Conservation (phyloP, 2,797 vertebrate species). For the Parauchenoglanis ngamensis region DNA sequence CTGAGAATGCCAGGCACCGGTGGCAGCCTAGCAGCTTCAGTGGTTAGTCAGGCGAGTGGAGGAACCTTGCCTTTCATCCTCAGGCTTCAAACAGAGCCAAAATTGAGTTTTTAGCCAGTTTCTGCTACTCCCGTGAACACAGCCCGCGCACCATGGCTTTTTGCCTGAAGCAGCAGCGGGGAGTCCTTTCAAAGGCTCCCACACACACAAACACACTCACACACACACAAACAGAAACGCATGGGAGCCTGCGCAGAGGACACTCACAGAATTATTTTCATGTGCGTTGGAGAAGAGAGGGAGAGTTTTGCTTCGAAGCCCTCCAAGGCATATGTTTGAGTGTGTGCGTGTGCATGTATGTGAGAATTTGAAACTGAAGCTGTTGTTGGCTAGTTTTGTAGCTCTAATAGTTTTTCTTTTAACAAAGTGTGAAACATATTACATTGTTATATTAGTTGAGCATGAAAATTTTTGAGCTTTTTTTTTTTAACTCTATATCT, state of each 20-base stretch:
- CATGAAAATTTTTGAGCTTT: neutral
- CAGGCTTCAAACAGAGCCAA: slow-evolving; percentile 58
- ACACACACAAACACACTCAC: slow-evolving; percentile 32
- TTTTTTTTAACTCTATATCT: neutral
- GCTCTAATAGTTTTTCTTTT: slow-evolving; percentile 38
- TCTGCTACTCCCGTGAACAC: slow-evolving; percentile 52
- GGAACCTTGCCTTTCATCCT: slow-evolving; percentile 52
- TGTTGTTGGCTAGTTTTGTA: slow-evolving; percentile 43
- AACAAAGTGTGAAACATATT: slow-evolving; percentile 35
- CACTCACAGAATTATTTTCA: slow-evolving; percentile 54
- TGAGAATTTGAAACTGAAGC: slow-evolving; percentile 51
- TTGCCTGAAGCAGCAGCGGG: slow-evolving; percentile 59
- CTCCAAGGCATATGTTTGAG: slow-evolving; percentile 45
- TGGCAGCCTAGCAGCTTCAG: slow-evolving; percentile 26
- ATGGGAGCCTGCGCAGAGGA: slow-evolving; percentile 63
- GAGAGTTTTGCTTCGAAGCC: slow-evolving; percentile 50
- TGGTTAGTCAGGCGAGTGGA: slow-evolving; percentile 23
- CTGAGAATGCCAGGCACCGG: slow-evolving; percentile 3
- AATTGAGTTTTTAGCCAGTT: slow-evolving; percentile 60
- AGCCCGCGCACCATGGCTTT: slow-evolving; percentile 54
- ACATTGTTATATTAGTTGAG: neutral
- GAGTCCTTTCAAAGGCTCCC: slow-evolving; percentile 58
- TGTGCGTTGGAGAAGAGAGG: slow-evolving; percentile 54
- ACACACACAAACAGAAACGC: slow-evolving; percentile 13
- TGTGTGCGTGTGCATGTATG: slow-evolving; percentile 17